Conservation (phyloP, 1,140 invertebrate genomes). For the Hyles vespertilio region DNA sequence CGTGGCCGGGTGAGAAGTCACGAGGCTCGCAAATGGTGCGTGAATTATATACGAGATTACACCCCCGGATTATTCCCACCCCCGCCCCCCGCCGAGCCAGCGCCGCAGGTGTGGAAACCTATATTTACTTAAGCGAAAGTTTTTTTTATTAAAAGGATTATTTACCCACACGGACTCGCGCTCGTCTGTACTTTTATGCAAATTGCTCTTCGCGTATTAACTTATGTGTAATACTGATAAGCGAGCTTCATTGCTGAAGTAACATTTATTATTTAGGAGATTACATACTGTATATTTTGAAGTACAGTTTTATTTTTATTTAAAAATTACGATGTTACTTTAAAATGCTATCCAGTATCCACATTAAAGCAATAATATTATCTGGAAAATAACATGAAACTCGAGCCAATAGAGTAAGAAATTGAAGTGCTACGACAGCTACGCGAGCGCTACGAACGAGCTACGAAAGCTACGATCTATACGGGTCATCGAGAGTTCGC, state of each 20-base stretch:
- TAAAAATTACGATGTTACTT: too few species aligned
- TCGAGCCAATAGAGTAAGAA: constrained; percentile 30
- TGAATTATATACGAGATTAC: constrained; percentile 49
- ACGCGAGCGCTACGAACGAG: constrained; percentile 29
- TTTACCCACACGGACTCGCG: constrained; percentile 11
- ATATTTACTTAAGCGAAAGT: constrained; percentile 7
- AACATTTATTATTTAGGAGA: too few species aligned
- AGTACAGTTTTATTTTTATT: too few species aligned
- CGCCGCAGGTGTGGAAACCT: constrained; percentile 10
- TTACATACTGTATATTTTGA: too few species aligned
- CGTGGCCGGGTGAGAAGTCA: constrained; percentile 19
- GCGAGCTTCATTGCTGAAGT: too few species aligned
- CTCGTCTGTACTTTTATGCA: constrained; percentile 10
- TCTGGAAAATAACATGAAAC: constrained; percentile 14
- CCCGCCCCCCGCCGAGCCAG: neutral
- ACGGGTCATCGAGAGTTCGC: constrained; percentile 26
- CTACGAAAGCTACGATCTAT: constrained; percentile 27
- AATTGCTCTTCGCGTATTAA: constrained; percentile 2
- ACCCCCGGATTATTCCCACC: constrained; percentile 18
- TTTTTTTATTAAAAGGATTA: constrained; percentile 11
- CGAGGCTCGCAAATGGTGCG: constrained; percentile 37
- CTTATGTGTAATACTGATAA: too few species aligned
- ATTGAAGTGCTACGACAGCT: constrained; percentile 32
- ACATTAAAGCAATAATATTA: neutral
- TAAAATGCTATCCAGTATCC: too few species aligned